phyloP scores from a whole-genome alignment of 1,140 invertebrate genomes.

The Drosophila arawakana region DNA sequence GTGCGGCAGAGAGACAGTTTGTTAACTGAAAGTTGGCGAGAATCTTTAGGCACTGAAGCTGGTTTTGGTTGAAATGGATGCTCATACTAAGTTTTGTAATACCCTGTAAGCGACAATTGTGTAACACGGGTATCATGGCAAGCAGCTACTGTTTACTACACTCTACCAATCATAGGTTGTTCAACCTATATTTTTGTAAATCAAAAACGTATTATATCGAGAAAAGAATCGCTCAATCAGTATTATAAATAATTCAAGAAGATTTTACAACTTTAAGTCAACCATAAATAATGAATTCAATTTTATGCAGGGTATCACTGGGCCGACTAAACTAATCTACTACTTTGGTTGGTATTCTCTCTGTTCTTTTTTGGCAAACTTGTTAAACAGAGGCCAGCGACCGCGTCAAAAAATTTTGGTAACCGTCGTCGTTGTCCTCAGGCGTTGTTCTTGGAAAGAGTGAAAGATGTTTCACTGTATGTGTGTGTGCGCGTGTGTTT shows the following conservation, averaged over 20 bases:
- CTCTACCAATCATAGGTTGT: not conserved
- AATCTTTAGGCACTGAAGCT: slow-evolving; percentile 45
- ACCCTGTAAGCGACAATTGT: slow-evolving; percentile 13
- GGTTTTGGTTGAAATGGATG: slow-evolving; percentile 41
- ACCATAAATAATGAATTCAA: not conserved
- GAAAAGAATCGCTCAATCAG: no score
- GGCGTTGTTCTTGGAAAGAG: slow-evolving; percentile 76
- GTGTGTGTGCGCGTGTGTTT: not conserved
- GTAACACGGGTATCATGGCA: not conserved
- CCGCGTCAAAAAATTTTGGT: slow-evolving; percentile 69
- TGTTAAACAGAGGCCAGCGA: slow-evolving; percentile 77
- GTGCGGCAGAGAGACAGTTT: slow-evolving; percentile 57
- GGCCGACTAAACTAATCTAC: not conserved
- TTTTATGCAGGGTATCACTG: slow-evolving; percentile 34
- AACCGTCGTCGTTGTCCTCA: slow-evolving; percentile 42
- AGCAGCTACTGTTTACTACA: not conserved
- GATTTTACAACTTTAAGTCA: no score
- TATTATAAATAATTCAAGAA: no score
- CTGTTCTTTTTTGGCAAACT: slow-evolving; percentile 64
- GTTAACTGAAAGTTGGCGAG: slow-evolving; percentile 63
- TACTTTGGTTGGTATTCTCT: slow-evolving; percentile 21
- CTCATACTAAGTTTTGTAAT: slow-evolving; percentile 31
- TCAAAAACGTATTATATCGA: no score
- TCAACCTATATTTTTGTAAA: no score
- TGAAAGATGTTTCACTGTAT: slow-evolving; percentile 66